These are phyloP conservation scores for Gallinago nigripennis DNA, from an alignment of 2,797 vertebrate genomes.

Conservation along the genomic window DNA sequence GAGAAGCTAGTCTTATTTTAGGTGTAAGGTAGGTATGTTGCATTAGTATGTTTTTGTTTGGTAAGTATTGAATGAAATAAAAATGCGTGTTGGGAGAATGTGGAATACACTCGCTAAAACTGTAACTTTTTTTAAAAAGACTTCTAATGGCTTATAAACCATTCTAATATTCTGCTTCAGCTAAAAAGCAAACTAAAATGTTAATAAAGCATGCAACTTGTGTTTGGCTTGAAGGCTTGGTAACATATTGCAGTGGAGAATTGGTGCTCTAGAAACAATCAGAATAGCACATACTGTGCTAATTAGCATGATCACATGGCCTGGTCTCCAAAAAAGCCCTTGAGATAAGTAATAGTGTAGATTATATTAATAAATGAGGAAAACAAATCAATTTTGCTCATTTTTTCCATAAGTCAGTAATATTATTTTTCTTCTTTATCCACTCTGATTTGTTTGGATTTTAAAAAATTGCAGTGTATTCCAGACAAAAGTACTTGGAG, in stretches of 20 bases:
- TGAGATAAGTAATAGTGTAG: not conserved
- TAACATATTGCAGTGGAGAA: not conserved
- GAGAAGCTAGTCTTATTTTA: conserved; percentile 83
- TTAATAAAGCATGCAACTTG: not conserved
- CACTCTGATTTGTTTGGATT: not conserved
- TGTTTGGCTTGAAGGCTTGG: conserved; percentile 18
- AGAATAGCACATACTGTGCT: not conserved
- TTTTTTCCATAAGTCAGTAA: not conserved
- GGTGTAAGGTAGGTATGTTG: conserved; percentile 78
- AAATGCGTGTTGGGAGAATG: not conserved
- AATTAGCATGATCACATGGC: not conserved
- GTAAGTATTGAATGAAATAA: not conserved
- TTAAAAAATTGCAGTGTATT: not conserved
- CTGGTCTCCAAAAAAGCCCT: not conserved
- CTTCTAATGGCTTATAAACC: not conserved
- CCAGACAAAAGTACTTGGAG: not conserved
- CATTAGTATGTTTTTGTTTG: conserved; percentile 41
- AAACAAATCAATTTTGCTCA: not conserved
- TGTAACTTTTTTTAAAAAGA: not conserved
- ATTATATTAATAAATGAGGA: not conserved
- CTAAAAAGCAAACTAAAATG: not conserved
- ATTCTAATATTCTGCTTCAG: not conserved
- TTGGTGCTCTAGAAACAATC: not conserved
- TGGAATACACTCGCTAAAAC: not conserved
- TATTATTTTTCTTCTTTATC: not conserved